phyloP scores from a whole-genome alignment of 2,113 vertebrate genomes.

The Stegastes partitus region DNA sequence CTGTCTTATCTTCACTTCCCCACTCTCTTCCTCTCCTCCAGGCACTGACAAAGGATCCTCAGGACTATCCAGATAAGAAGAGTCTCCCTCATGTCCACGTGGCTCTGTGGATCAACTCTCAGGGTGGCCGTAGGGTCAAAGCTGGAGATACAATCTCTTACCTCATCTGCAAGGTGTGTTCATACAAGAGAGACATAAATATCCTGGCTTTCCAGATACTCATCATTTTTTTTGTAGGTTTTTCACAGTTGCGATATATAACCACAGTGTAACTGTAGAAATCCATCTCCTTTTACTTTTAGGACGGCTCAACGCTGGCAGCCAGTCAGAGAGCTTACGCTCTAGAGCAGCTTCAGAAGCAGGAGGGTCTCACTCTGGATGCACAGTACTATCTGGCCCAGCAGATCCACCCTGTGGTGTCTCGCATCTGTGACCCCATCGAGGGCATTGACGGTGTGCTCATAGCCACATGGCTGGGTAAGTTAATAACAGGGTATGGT shows the following conservation, averaged over 20 bases:
- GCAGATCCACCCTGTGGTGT: slow-evolving; percentile 97
- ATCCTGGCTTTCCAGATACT: background rate
- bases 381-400: slow-evolving; percentile 97
- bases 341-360: slow-evolving; percentile 95
- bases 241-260: too few species aligned
- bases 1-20: background rate
- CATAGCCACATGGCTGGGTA: slow-evolving; percentile 92
- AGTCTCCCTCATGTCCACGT: slow-evolving; percentile 96
- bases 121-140: slow-evolving; percentile 93
- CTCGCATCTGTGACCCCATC: slow-evolving; percentile 97
- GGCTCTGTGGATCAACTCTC: slow-evolving; percentile 98
- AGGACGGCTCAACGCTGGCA: slow-evolving; percentile 95
- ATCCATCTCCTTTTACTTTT: background rate
- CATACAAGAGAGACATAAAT: background rate
- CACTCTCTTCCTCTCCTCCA: too few species aligned
- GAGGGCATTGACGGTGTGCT: slow-evolving; percentile 94
- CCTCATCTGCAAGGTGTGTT: slow-evolving; percentile 94
- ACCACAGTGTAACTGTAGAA: background rate
- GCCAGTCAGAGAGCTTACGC: slow-evolving; percentile 95
- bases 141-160: slow-evolving; percentile 97
- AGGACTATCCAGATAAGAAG: slow-evolving; percentile 99
- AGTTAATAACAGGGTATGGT: slow-evolving; percentile 12
- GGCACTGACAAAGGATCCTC: slow-evolving; percentile 97
- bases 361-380: slow-evolving; percentile 90
- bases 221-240: too few species aligned